Base-by-base conservation (phyloP, 2,113 vertebrate species). In the Silurus meridionalis region DNA sequence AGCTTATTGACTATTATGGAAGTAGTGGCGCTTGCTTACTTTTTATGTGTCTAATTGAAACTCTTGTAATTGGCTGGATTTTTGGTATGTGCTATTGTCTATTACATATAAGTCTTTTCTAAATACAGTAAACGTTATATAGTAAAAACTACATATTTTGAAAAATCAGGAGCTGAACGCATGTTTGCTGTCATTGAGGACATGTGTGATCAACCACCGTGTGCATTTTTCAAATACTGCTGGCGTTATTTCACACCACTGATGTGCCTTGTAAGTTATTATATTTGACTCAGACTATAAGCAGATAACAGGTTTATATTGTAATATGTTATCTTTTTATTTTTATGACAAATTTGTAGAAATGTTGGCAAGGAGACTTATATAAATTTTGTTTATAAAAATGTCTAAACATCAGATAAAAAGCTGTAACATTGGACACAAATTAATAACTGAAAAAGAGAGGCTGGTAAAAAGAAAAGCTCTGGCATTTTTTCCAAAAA, bases 1-100 rank as follows among this genome's bases (percentile, higher is more conserved):
- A 93, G 37, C 82, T 94, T 0, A 77, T 93, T 55, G 91, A 94
- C 69, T 92, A 89, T 84, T 93, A 93, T 63, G 92, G 84, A 37
- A 78, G 82, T 14, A 92, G 80, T 88, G 92, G 93, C 82, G 60
- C 88, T 15, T 89, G 90, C 55, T 11, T 92, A 8, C 25, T 91
- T 21, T 90, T 91, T n/a, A 85, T 91, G 37, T 84, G 83, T 14
- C 0, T 89, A n/a, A 63, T 90, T 67, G 85, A 92, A 28, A 91
- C 87, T 87, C 52, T 91, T 14, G 88, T 89, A 82, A 89, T 89
- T 55, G 89, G 91, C 28, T 93, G 93, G 93, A 87, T 83, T 7
- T 93, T 92, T 52, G 90, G 91, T 94, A 77, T 81, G 91, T 85
- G 13, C 23, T 53, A n/a, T 28, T 82, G 23, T 67, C 67, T 58